Evolutionary conservation across 1,140 invertebrate species (phyloP), one percentile per base, ranked within the genome.

Genomic region (Parasteatoda tepidariorum): DNA sequence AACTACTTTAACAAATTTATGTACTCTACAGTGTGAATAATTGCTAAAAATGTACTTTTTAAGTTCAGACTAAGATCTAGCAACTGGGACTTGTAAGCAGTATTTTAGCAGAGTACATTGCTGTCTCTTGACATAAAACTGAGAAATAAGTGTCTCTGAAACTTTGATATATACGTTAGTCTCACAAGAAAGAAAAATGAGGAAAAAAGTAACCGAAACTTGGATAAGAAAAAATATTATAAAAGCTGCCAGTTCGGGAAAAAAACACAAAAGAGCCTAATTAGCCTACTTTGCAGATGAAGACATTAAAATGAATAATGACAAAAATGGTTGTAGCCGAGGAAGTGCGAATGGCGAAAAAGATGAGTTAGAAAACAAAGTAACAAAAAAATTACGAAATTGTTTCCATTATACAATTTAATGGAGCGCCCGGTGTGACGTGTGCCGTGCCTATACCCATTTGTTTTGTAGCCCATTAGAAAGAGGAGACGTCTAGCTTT

Each of bases 221-320:
- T 28, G 22, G 55, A 22, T n/a, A 1, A 66, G 22, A 7, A 15
- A 33, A 13, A 67, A 67, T 33, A 66, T 28, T 11, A 66, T 66
- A 66, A 31, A 33, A 68, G 48, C 57, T 73, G 33, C n/a, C 54
- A 73, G 31, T 54, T 28, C 24, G 31, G 70, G 34, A 57, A 73
- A 73, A 41, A 59, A 48, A 30, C 57, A 75, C 54, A 61, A 75
- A 75, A 75, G 24, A 75, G 57, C 30, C 73, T 75, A 75, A 75
- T 75, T 75, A 75, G 57, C 73, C 73, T 75, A 75, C 59, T 48
- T 79, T 79, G n/a, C 26, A 30, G 64, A 79, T 79, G 75, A 79
- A 79, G 75, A 79, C 75, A 79, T 79, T 79, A 68, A 79, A 79
- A 67, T 79, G 75, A 79, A 67, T 79, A 79, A 79, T 79, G 75